Evolutionary conservation across 2,888 invertebrate species (phyloP), one percentile per base, ranked within the genome.

Genomic region (Drosophila meridionalis): DNA sequence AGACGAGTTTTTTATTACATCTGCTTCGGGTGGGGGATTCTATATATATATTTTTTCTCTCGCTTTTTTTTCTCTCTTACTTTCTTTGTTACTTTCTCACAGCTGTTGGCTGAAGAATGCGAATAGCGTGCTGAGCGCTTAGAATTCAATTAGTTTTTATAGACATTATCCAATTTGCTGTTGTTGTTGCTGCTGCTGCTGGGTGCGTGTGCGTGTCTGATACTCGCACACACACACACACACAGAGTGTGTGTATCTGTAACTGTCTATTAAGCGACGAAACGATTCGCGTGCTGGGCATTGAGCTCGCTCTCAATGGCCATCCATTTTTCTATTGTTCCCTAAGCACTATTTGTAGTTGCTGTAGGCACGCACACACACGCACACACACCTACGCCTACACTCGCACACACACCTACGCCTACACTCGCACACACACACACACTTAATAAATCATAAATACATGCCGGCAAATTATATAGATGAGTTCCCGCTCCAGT

Each of bases 111-210:
- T 50, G 69, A 78, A 78, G 82, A 79, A 78, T 82, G 82, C 82
- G 82, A 78, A 82, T 82, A 80, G 87, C 89, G 86, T 86, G 86
- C 75, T 65, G 84, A 87, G 87, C 90, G 87, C 90, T 87, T 87
- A 87, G 90, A 90, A 87, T 87, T 87, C 87, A 90, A 87, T 87
- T 87, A 87, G 87, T 90, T 87, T 87, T 87, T 87, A 87, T 87
- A 87, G 90, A 87, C 87, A 90, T 87, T 87, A 87, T 87, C 87
- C 87, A 87, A 87, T 87, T 87, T 90, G 90, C 82, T 82, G 75
- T 83, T 77, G 82, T 56, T 70, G 61, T 58, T 48, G 45, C 20
- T 60, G 67, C 32, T 68, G 73, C 53, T 52, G 52, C 52, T 53
- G 53, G 28, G 38, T 55, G 38, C 53, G 53, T 55, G 89, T 87